These are phyloP conservation scores for Agrenia bidenticulata DNA, from an alignment of 2,888 invertebrate species.

Conservation along the genomic window DNA sequence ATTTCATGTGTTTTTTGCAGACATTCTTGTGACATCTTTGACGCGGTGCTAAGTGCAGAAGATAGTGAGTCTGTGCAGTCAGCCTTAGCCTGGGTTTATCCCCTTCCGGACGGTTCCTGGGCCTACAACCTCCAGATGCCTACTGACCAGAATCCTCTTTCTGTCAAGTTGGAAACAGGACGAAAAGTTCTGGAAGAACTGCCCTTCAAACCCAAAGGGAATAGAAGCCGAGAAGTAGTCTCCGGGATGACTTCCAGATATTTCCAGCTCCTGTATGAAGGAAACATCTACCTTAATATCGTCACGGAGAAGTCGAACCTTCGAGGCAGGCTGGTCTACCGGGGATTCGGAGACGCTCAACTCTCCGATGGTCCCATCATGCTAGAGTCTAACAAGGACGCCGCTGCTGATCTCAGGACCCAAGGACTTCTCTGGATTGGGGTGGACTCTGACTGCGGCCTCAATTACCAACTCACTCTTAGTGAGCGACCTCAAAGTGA, in stretches of 20 bases:
- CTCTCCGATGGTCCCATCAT: conserved; percentile 53
- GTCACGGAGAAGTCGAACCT: conserved; percentile 65
- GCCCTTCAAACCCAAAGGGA: conserved; percentile 43
- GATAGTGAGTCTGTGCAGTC: conserved; percentile 41
- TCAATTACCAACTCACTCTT: conserved; percentile 52
- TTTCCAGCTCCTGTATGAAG: conserved; percentile 77
- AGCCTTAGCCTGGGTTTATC: conserved; percentile 53
- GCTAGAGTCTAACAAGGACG: conserved; percentile 40
- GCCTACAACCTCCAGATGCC: conserved; percentile 52
- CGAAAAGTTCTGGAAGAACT: conserved; percentile 52
- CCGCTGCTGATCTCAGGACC: conserved; percentile 40
- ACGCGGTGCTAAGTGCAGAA: conserved; percentile 49
- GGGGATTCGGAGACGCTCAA: conserved; percentile 67
- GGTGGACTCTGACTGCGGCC: conserved; percentile 48
- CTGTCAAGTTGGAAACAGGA: conserved; percentile 53
- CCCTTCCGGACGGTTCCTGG: conserved; percentile 52
- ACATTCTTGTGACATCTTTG: conserved; percentile 53
- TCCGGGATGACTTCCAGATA: conserved; percentile 77
- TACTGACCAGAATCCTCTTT: conserved; percentile 39
- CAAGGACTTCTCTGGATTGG: conserved; percentile 53
- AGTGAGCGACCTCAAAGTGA: conserved; percentile 51
- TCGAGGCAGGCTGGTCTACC: conserved; percentile 71
- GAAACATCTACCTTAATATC: conserved; percentile 76
- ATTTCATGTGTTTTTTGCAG: conserved; percentile 36
- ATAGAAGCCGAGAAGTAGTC: conserved; percentile 55